Evolutionary conservation across 2,113 vertebrate genomes (phyloP).

Genomic region (Microcebus griseorufus): DNA sequence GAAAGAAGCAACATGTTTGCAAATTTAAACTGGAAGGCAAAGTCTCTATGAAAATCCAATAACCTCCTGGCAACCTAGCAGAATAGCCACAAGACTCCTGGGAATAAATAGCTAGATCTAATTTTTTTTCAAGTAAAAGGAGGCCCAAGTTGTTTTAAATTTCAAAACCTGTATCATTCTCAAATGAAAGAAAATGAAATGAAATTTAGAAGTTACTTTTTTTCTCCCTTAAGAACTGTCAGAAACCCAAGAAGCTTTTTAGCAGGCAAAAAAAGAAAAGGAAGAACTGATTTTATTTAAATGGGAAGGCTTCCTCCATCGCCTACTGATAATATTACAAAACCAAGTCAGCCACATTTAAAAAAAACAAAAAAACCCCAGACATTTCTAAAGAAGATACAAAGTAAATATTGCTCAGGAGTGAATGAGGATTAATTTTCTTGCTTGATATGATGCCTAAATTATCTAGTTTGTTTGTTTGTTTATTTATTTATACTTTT

Average conservation of each 20-base stretch:
- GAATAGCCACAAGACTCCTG: not conserved
- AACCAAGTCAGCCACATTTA: not conserved
- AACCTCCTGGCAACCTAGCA: not conserved
- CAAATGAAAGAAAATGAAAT: conserved; percentile 64
- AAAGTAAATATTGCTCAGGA: not conserved
- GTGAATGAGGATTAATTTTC: not conserved
- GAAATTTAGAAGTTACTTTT: conserved; percentile 58
- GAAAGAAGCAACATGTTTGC: conserved; percentile 2
- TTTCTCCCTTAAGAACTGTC: not conserved
- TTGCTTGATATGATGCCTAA: not conserved
- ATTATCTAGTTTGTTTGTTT: not conserved
- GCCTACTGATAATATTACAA: not conserved
- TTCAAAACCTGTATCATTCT: conserved; percentile 4
- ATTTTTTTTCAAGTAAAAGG: conserved; percentile 31
- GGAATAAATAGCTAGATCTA: not conserved
- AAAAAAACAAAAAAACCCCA: not conserved
- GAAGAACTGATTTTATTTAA: not conserved
- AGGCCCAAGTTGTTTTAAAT: not conserved
- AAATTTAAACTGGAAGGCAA: conserved; percentile 44
- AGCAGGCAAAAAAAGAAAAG: not conserved
- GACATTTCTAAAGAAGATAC: not conserved
- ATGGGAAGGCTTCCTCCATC: not conserved
- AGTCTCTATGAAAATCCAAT: not conserved
- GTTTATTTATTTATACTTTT: not conserved
- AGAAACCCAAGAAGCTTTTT: conserved; percentile 34